Percentiles rank a stretch among this genome's conserved stretches.
Conservation (phyloP, 1,140 invertebrate species). For the Lordiphosa stackelbergi region DNA sequence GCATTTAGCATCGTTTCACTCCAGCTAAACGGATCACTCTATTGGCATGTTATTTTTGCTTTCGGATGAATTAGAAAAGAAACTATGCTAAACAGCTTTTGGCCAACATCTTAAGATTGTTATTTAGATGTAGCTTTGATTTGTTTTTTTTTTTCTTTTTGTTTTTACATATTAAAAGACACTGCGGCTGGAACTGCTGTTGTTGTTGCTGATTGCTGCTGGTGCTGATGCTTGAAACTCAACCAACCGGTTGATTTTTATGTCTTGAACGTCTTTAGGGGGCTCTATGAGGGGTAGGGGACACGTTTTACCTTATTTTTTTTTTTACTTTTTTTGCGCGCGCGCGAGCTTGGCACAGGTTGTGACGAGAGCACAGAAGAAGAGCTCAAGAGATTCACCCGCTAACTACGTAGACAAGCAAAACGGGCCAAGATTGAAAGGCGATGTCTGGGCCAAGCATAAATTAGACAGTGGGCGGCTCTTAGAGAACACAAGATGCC, state of each 20-base stretch:
- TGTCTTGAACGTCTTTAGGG: conserved; percentile 43
- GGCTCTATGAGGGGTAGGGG: conserved; percentile 27
- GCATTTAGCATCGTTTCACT: background rate
- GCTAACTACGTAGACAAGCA: conserved; percentile 18
- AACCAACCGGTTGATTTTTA: conserved; percentile 73
- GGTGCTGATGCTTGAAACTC: conserved; percentile 46
- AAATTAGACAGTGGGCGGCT: conserved; percentile 10
- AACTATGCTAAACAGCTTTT: conserved; percentile 60
- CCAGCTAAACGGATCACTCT: conserved; percentile 21
- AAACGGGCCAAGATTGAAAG: conserved; percentile 38
- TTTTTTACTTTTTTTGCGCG: conserved; percentile 35
- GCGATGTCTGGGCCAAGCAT: conserved; percentile 8
- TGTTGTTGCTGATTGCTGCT: conserved; percentile 24
- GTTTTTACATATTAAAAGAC: conserved; percentile 57
- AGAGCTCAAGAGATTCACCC: conserved; percentile 19
- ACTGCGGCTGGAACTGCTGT: conserved; percentile 26
- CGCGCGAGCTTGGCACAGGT: conserved; percentile 54
- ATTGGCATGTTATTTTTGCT: background rate
- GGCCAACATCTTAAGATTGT: conserved; percentile 41
- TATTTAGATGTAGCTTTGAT: conserved; percentile 50
- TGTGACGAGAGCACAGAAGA: conserved; percentile 48
- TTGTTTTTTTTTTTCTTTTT: conserved; percentile 24
- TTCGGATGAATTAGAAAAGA: conserved; percentile 40
- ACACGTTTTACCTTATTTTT: conserved; percentile 39
- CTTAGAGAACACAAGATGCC: background rate